Conservation (phyloP, 2,888 invertebrate species). For the Melanostoma scalare region DNA sequence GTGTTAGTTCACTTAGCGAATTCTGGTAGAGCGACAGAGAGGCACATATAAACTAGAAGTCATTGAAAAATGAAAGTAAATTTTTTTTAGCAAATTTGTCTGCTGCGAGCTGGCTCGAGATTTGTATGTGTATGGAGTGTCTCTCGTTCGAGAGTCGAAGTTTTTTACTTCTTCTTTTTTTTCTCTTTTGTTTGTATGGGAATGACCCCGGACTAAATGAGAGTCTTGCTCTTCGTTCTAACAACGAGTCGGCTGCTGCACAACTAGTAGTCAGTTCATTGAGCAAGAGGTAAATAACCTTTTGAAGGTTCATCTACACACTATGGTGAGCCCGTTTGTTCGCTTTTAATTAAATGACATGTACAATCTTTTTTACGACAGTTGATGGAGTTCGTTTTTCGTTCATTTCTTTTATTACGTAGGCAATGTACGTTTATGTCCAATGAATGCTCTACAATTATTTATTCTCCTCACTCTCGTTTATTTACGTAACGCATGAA, state of each 20-base stretch:
- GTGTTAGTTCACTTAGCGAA: slow-evolving; percentile 33
- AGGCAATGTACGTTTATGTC: not conserved
- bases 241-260: slow-evolving; percentile 31
- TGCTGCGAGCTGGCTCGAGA: slow-evolving; percentile 18
- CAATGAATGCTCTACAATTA: slow-evolving; percentile 35
- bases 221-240: slow-evolving; percentile 60
- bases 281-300: slow-evolving; percentile 80
- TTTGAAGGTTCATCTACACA: slow-evolving; percentile 80
- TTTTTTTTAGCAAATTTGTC: slow-evolving; percentile 58
- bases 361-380: slow-evolving; percentile 30
- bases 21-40: slow-evolving; percentile 31
- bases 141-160: slow-evolving; percentile 64
- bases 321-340: not conserved
- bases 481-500: slow-evolving; percentile 71
- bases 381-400: slow-evolving; percentile 15
- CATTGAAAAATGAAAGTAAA: slow-evolving; percentile 82
- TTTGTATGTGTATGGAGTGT: not conserved
- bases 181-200: not conserved
- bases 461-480: slow-evolving; percentile 58
- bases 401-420: slow-evolving; percentile 1
- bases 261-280: slow-evolving; percentile 44
- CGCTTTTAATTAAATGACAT: slow-evolving; percentile 46
- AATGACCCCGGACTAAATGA: slow-evolving; percentile 71
- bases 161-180: not conserved
- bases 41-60: slow-evolving; percentile 76